These are phyloP conservation scores for Drosophila mauritiana DNA, from an alignment of 1,140 invertebrate species.

Conservation along the genomic window DNA sequence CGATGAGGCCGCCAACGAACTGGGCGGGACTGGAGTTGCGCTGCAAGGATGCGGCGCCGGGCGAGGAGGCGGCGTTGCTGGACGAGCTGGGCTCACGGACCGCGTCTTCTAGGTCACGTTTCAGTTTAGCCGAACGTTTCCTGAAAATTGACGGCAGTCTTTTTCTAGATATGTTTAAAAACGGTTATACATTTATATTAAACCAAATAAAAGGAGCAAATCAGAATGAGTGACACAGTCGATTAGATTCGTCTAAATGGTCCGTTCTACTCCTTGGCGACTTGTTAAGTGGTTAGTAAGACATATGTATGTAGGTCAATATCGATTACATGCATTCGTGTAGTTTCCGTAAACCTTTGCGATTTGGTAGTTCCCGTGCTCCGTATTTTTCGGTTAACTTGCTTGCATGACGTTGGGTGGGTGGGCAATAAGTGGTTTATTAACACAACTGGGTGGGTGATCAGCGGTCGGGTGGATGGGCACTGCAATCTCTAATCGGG, in stretches of 20 bases:
- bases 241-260: conserved; percentile 49
- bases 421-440: conserved; percentile 31
- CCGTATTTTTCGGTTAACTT: conserved; percentile 40
- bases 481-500: conserved; percentile 34
- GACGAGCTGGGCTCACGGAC: conserved; percentile 87
- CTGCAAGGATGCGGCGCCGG: conserved; percentile 30
- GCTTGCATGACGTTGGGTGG: conserved; percentile 30
- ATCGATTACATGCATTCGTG: conserved; percentile 41
- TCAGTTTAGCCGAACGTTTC: conserved; percentile 93
- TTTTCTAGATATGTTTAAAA: conserved; percentile 84
- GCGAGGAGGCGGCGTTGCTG: conserved; percentile 65
- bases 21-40: conserved; percentile 67
- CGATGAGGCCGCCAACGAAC: conserved; percentile 54
- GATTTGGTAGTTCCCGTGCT: conserved; percentile 36
- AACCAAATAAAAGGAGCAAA: conserved; percentile 63
- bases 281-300: conserved; percentile 40
- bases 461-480: conserved; percentile 15
- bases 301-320: conserved; percentile 4
- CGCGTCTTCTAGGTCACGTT: conserved; percentile 96
- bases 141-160: conserved; percentile 87
- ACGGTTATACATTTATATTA: conserved; percentile 80
- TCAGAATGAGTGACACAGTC: conserved; percentile 63
- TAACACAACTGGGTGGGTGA: conserved; percentile 22
- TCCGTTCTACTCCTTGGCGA: conserved; percentile 45
- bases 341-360: conserved; percentile 35